Evolutionary conservation across 2,888 invertebrate genomes (phyloP), one percentile per base, ranked within the genome.

Genomic region (Himalopsyche kuldschensis): DNA sequence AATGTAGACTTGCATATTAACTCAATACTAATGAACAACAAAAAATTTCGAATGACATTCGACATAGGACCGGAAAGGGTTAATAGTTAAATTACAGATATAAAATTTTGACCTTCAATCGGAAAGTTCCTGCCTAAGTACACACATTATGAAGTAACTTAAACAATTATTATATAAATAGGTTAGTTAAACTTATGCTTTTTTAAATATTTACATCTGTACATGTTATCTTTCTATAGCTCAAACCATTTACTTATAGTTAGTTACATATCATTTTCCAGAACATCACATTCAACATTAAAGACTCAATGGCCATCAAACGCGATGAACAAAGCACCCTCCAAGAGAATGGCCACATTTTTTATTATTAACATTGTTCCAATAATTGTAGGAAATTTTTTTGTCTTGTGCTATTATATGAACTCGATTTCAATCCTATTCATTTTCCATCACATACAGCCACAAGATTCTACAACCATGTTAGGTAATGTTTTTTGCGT

Each of bases 381-480:
- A 55, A 55, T 20, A 55, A 55, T 20, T 2, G 1, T 55, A 55
- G 20, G 3, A 55, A 55, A 20, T 20, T 5, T 55, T 55, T 20
- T 55, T 55, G 24, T 20, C 55, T 55, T 55, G 55, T 55, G 47
- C 47, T 0, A 41, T 41, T 8, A 41, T 41, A 11, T 17, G n/a
- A n/a, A 48, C n/a, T 17, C 6, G n/a, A n/a, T 20, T 48, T 48
- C 48, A n/a, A 27, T 27, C n/a, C n/a, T 69, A 24, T 24, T 11
- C 8, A 47, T 10, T 41, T 8, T 41, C 20, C 20, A 78, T 91
- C 91, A 96, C 95, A 96, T 95, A 88, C 97, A 97, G 24, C 97
- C 97, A 89, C 97, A 97, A 6, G 96, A 94, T 87, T 97, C 96
- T n/a, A 97, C 96, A 63, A 97, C 95, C 97, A 97, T 97, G 88